Base-by-base conservation (phyloP, 2,888 invertebrate species). In the Odontothrips loti region DNA sequence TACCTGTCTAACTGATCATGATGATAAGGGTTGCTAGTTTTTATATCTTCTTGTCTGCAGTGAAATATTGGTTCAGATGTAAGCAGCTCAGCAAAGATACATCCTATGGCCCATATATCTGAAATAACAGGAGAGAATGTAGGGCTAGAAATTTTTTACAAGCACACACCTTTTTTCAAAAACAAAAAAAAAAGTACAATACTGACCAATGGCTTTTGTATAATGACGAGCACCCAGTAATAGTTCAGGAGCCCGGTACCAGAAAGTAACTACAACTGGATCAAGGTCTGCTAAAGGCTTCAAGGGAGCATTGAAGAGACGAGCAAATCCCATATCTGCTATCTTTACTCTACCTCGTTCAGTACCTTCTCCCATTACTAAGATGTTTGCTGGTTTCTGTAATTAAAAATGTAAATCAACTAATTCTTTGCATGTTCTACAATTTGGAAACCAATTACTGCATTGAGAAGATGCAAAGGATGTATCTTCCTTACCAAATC, bases 21-120 rank as follows among this genome's bases (percentile, higher is more conserved):
- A 88, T 99, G 99, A 87, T 99, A 99, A 0, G 99, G 99, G 89
- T 98, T 99, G 86, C 97, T 97, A 0, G 99, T 99, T 88, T 99
- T 99, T 82, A 99, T 99, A 86, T 99, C 99, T 89, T 99, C 99
- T 89, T 99, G 99, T 10, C 99, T 92, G 89, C 99, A 99, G 87
- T 99, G 98, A 88, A 99, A 99, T 86, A 99, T 98, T 17, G 99
- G 99, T 87, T 99, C 99, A 0, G 98, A 98, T 0, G 99, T 99
- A 83, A 99, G 89, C n/a, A 99, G 89, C 87, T 99, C 99, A 0
- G 99, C 98, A 89, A 99, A 99, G 87, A 99, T 99, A 87, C 99
- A 99, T 0, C 98, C 98, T 87, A 98, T 98, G 0, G 98, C 98
- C 98, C 98, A 98, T 83, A 98, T 98, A 89, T 98, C 98, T 96